These are phyloP conservation scores for Silurus meridionalis DNA, from an alignment of 2,113 vertebrate genomes.

Conservation along the genomic window DNA sequence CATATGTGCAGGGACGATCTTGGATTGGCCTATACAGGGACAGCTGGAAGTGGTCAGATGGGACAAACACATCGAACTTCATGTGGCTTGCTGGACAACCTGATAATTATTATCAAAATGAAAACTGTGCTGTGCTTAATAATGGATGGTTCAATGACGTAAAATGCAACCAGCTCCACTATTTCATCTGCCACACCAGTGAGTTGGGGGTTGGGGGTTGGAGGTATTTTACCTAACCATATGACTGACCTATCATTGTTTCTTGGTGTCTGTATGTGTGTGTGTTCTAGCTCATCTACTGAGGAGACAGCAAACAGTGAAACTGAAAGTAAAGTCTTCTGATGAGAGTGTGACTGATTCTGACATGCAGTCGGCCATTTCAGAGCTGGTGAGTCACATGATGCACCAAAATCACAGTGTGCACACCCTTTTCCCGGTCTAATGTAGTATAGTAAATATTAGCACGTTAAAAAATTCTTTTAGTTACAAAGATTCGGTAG, in stretches of 20 bases:
- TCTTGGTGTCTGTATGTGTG: not conserved
- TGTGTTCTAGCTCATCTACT: not conserved
- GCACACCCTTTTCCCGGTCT: too few relatives aligned
- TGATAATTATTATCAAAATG: not conserved
- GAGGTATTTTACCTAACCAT: not conserved
- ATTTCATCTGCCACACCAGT: constrained; percentile 18
- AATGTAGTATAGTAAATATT: too few relatives aligned
- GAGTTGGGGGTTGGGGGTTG: not conserved
- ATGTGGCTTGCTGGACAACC: constrained; percentile 15
- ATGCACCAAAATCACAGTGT: not conserved
- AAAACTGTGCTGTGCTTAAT: not conserved
- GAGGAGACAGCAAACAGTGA: not conserved
- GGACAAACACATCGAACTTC: not conserved
- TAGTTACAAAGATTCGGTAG: too few relatives aligned
- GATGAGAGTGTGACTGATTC: not conserved
- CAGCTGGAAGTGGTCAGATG: constrained; percentile 5
- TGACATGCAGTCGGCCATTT: not conserved
- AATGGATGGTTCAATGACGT: not conserved
- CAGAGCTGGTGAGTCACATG: constrained; percentile 16
- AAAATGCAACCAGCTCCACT: not conserved
- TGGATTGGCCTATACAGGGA: constrained; percentile 31
- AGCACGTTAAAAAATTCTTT: too few relatives aligned
- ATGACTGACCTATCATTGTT: not conserved
- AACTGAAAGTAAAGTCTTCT: not conserved
- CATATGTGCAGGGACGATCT: fast-evolving